Percentiles rank a stretch among this genome's conserved stretches.
These are phyloP conservation scores for Thunnus thynnus DNA, from an alignment of 2,113 vertebrate species.

Conservation along the genomic window DNA sequence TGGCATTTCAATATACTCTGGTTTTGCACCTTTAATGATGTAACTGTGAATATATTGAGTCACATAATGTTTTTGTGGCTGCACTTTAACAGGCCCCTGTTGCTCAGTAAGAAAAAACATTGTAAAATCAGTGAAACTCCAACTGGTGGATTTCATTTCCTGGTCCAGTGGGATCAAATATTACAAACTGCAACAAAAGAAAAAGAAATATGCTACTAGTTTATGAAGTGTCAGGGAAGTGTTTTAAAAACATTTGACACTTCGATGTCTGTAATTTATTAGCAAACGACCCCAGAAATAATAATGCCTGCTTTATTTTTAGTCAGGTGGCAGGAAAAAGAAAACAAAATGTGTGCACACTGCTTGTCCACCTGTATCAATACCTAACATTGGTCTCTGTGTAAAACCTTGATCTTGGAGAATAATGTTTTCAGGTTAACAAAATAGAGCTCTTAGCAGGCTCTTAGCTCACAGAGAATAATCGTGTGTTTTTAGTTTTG, in stretches of 20 bases:
- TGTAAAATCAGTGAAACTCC: background rate
- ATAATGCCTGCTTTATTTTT: constrained; percentile 34
- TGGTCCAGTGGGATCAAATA: constrained; percentile 28
- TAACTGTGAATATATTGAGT: constrained; percentile 12
- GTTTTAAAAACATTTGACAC: constrained; percentile 31
- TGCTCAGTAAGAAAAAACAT: background rate
- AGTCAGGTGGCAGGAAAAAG: constrained; percentile 13
- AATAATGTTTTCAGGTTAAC: constrained; percentile 54
- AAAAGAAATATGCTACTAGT: constrained; percentile 14
- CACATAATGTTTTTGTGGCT: constrained; percentile 7
- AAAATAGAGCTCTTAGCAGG: constrained; percentile 49
- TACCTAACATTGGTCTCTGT: constrained; percentile 22
- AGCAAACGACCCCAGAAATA: constrained; percentile 32
- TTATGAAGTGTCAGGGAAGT: constrained; percentile 25
- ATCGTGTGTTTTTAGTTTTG: constrained; percentile 65
- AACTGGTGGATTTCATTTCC: constrained; percentile 37
- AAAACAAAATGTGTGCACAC: constrained; percentile 7
- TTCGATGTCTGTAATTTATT: constrained; percentile 15
- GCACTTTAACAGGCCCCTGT: constrained; percentile 3
- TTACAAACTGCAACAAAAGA: constrained; percentile 32
- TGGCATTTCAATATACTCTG: background rate
- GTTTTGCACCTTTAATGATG: background rate
- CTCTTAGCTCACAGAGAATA: constrained; percentile 50
- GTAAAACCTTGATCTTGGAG: constrained; percentile 43
- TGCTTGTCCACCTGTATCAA: constrained; percentile 71